Base-by-base conservation (phyloP, 2,797 vertebrate genomes). In the Acipenser transmontanus region DNA sequence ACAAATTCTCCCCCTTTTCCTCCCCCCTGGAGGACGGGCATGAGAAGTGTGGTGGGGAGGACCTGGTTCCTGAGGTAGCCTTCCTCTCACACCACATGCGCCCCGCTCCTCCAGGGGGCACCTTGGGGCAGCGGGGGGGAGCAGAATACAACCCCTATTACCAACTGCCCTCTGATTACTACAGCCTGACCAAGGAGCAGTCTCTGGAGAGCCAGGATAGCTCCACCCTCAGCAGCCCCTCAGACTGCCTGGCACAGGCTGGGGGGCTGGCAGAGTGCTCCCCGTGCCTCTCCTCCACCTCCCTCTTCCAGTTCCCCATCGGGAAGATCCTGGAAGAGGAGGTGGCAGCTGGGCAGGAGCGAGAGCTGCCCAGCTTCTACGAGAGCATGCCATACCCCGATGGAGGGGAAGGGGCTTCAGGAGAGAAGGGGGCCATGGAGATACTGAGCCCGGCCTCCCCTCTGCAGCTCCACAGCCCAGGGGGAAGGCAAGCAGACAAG, bases 131-230 rank as follows among this genome's bases (percentile, higher is more conserved):
- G 86, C 0, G 82, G 80, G 0, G 68, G 72, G 1, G 74, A 70
- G 1, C 67, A 49, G 81, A 85, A 70, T 89, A 85, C 1, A 82
- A 78, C 0, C 70, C 84, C 7, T 91, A 88, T 74, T 90, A 84
- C 59, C 71, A 75, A 56, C 77, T 86, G 0, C 62, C 85, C 2
- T 72, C 82, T 0, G 88, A 91, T 75, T 90, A 85, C 74, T 91
- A 89, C 78, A 73, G 79, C 52, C 79, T 91, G 68, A 85, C 87
- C 48, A 89, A 92, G 70, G 90, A 91, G 72, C 84, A 84, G 0
- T 91, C 90, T 2, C 72, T 91, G 74, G 91, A 89, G 73, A 93
- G 92, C 72, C 91, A 90, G 73, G 90, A 91, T 73, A 91, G 90
- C 79, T 91, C 90, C 65, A 87, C 89, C 0, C 84, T 92, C 62